Conservation (phyloP, 2,888 invertebrate species). For the Agrochola litura region DNA sequence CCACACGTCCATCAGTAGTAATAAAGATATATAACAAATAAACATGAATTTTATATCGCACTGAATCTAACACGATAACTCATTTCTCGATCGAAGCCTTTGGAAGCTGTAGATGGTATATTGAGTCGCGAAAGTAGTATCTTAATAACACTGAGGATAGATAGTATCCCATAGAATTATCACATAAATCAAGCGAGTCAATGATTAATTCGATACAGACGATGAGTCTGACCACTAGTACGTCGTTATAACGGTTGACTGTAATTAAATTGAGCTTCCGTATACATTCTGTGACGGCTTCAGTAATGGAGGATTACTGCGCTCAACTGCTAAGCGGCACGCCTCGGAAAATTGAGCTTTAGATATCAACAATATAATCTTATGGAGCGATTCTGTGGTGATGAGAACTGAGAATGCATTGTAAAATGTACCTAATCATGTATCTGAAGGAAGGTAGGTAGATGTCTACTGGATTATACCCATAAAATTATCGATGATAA, state of each 20-base stretch:
- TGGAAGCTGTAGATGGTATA: conserved; percentile 27
- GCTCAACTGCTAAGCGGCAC: conserved; percentile 49
- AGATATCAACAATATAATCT: conserved; percentile 69
- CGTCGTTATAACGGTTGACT: conserved; percentile 86
- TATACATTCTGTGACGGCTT: conserved; percentile 71
- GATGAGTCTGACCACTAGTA: conserved; percentile 77
- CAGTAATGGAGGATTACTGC: conserved; percentile 65
- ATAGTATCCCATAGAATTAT: conserved; percentile 83
- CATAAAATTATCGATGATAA: neutral
- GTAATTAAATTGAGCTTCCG: conserved; percentile 89
- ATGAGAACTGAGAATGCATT: conserved; percentile 21
- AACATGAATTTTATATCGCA: conserved; percentile 31
- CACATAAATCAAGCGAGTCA: conserved; percentile 86
- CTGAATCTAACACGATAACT: conserved; percentile 38
- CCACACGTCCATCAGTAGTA: conserved; percentile 5
- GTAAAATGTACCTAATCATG: neutral
- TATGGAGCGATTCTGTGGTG: conserved; percentile 37
- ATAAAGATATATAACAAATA: conserved; percentile 50
- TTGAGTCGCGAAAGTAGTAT: conserved; percentile 73
- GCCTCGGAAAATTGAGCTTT: conserved; percentile 72
- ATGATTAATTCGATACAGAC: conserved; percentile 86
- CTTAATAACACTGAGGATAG: conserved; percentile 81
- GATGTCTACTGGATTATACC: neutral
- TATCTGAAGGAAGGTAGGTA: neutral
- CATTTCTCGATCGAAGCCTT: conserved; percentile 29